Base-by-base conservation (phyloP, 2,797 vertebrate genomes). In the Hydrophis major region DNA sequence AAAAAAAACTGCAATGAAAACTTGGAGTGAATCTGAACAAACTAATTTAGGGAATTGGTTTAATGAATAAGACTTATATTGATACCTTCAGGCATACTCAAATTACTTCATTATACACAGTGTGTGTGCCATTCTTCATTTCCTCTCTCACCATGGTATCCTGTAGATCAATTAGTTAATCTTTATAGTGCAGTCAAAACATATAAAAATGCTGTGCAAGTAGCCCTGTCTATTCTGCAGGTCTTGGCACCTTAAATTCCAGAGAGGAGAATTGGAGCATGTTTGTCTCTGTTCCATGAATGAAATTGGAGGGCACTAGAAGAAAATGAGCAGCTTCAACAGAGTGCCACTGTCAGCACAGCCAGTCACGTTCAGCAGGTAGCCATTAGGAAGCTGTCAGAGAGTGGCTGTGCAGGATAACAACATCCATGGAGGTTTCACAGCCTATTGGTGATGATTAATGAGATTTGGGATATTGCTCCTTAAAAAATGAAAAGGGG, bases 391-490 rank as follows among this genome's bases (percentile, higher is more conserved):
- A 88, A 92, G 56, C 74, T 37, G 66, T 92, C 90, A 92, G 91
- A 94, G 60, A 11, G 92, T 1, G 93, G 32, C 63, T 94, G 92
- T 91, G 94, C 94, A 93, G 92, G 93, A 90, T 56, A 22, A 90
- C 92, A 89, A 90, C 92, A 93, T 69, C 92, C 87, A 59, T 93
- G 53, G 95, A 95, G 93, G 94, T 93, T 96, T 93, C 91, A 89
- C 93, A 94, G 53, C 87, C 92, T 94, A 94, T 95, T 94, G 89
- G 66, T 91, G 61, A 94, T 96, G 95, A 97, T 96, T 95, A 96
- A 97, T 97, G 86, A 69, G 55, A 94, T 28, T 56, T 86, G 57
- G 78, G 59, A 95, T 96, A 66, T 90, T 93, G 91, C 66, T 95
- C 94, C 87, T 89, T 92, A 87, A 83, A 47, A 53, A 83, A 53